phyloP scores from a whole-genome alignment of 2,113 vertebrate genomes.

The Oryzias javanicus region DNA sequence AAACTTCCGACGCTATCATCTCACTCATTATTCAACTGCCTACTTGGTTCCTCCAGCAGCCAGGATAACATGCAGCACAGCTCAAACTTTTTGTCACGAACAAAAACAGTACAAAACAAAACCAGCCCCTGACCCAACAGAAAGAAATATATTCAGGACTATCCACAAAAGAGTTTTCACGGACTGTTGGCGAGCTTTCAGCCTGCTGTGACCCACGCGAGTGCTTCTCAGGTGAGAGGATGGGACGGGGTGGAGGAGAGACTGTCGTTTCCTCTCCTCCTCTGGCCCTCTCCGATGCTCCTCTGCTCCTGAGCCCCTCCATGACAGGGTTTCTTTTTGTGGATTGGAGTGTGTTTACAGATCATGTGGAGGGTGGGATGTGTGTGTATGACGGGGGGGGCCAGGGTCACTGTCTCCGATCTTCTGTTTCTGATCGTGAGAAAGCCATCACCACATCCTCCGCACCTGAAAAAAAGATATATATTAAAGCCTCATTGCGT shows the following conservation, averaged over 20 bases:
- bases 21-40: constrained; percentile 33
- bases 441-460: constrained; percentile 99
- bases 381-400: background rate
- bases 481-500: no score
- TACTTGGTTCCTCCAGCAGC: constrained; percentile 48
- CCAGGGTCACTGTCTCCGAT: constrained; percentile 92
- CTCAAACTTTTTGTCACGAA: constrained; percentile 36
- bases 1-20: constrained; percentile 36
- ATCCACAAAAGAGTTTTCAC: constrained; percentile 61
- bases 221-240: constrained; percentile 55
- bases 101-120: constrained; percentile 30
- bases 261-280: constrained; percentile 47
- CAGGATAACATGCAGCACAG: constrained; percentile 55
- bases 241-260: constrained; percentile 32
- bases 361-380: constrained; percentile 28
- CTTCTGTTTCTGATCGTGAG: constrained; percentile 96
- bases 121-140: constrained; percentile 1
- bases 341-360: constrained; percentile 47
- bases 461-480: constrained; percentile 79
- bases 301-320: constrained; percentile 66
- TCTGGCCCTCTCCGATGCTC: constrained; percentile 15
- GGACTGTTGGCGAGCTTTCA: constrained; percentile 38
- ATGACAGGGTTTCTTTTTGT: constrained; percentile 55
- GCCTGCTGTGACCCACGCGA: constrained; percentile 50
- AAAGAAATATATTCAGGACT: background rate